Conservation (phyloP, 2,888 invertebrate species). For the Tenthredo distinguenda region DNA sequence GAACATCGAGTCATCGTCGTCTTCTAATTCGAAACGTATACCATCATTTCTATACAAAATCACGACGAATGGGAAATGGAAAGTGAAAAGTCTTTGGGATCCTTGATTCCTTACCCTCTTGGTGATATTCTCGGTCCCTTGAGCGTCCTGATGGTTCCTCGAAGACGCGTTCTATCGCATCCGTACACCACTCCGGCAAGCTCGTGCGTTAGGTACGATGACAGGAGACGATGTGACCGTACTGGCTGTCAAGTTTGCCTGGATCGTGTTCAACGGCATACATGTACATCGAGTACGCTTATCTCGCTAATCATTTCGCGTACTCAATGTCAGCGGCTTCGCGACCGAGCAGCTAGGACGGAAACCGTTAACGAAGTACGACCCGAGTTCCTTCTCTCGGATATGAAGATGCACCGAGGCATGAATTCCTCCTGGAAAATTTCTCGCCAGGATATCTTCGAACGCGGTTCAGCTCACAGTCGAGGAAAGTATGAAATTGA, state of each 20-base stretch:
- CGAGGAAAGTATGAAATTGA: background rate
- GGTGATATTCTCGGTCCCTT: background rate
- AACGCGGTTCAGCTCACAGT: background rate
- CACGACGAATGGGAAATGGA: background rate
- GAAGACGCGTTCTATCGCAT: background rate
- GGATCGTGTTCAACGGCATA: background rate
- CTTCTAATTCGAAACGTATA: background rate
- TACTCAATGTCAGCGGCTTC: background rate
- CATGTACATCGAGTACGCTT: background rate
- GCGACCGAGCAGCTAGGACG: background rate
- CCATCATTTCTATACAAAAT: background rate
- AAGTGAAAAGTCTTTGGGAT: background rate
- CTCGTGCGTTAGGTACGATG: background rate
- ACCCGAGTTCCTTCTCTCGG: background rate
- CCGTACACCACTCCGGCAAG: background rate
- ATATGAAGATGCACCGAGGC: no score
- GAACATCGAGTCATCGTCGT: background rate
- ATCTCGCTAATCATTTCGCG: constrained; percentile 8
- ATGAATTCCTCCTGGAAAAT: background rate
- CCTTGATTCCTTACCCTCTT: background rate
- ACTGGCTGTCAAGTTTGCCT: constrained; percentile 6
- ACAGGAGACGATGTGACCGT: background rate
- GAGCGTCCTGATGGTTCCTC: background rate
- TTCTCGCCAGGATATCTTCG: background rate
- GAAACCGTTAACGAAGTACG: background rate